Evolutionary conservation across 2,113 vertebrate genomes (phyloP).

Genomic region (Strigops habroptila): DNA sequence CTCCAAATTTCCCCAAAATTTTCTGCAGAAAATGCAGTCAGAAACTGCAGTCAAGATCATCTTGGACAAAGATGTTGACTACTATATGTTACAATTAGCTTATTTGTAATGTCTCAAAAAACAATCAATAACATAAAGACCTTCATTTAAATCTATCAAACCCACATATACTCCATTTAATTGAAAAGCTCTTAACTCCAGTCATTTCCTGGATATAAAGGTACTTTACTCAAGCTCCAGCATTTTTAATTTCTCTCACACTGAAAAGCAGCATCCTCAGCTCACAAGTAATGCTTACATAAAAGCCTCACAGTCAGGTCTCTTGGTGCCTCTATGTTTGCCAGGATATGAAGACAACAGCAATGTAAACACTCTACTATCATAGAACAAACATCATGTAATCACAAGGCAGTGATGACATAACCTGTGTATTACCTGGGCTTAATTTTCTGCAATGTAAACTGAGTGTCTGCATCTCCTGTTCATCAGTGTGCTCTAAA

Average conservation of each 20-base stretch:
- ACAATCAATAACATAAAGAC: slow-evolving; percentile 20
- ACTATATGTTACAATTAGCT: background rate
- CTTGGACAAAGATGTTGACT: background rate
- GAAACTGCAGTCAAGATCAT: background rate
- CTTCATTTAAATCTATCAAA: slow-evolving; percentile 37
- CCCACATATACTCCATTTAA: background rate
- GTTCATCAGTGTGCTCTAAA: background rate
- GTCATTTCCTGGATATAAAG: slow-evolving; percentile 36
- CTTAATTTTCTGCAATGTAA: slow-evolving; percentile 5
- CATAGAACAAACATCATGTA: slow-evolving; percentile 25
- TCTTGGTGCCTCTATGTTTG: slow-evolving; percentile 14
- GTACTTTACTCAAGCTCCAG: background rate
- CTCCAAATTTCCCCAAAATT: background rate
- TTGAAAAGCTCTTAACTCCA: slow-evolving; percentile 56
- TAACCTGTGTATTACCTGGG: background rate
- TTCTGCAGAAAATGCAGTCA: background rate
- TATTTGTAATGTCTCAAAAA: slow-evolving; percentile 18
- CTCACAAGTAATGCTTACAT: background rate
- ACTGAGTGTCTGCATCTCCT: background rate
- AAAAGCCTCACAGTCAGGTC: background rate
- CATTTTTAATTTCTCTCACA: slow-evolving; percentile 36
- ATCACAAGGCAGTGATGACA: slow-evolving; percentile 15
- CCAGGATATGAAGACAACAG: slow-evolving; percentile 40
- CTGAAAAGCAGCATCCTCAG: slow-evolving; percentile 21
- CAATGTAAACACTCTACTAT: slow-evolving; percentile 10